Conservation (phyloP, 1,140 invertebrate genomes). For the Panagrolaimus sp. region DNA sequence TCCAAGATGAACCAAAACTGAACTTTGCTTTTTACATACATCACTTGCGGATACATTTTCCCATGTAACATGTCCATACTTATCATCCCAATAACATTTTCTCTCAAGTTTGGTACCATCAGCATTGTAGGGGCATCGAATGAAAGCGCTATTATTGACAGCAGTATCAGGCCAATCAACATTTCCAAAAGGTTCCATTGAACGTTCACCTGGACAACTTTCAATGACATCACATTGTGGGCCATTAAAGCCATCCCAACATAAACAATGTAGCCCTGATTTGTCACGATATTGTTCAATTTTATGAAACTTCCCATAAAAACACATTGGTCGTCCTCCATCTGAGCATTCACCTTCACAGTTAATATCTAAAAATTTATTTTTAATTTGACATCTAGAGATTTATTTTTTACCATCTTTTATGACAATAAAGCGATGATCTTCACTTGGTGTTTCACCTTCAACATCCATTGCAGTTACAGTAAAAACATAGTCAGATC, state of each 20-base stretch:
- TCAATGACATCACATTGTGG: slow-evolving; percentile 40
- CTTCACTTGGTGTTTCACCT: slow-evolving; percentile 39
- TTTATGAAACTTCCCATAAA: slow-evolving; percentile 33
- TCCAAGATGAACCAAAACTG: slow-evolving; percentile 43
- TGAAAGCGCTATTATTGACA: slow-evolving; percentile 31
- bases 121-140: slow-evolving; percentile 44
- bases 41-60: slow-evolving; percentile 37
- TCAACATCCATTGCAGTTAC: slow-evolving; percentile 34
- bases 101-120: slow-evolving; percentile 31
- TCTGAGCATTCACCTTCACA: slow-evolving; percentile 28
- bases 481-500: slow-evolving; percentile 26
- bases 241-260: slow-evolving; percentile 36
- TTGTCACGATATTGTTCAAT: slow-evolving; percentile 39
- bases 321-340: slow-evolving; percentile 40
- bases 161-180: slow-evolving; percentile 38
- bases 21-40: slow-evolving; percentile 41
- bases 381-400: background rate
- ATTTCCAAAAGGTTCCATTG: slow-evolving; percentile 36
- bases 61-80: slow-evolving; percentile 25
- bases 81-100: slow-evolving; percentile 31
- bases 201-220: slow-evolving; percentile 23
- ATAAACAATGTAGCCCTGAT: slow-evolving; percentile 39
- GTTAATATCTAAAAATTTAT: slow-evolving; percentile 29
- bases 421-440: slow-evolving; percentile 24
- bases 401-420: slow-evolving; percentile 27